A percentile compares a stretch with the other conserved stretches of the same genome.
Evolutionary conservation across 2,888 invertebrate species (phyloP).

Genomic region (Acanthosepion lycidas): DNA sequence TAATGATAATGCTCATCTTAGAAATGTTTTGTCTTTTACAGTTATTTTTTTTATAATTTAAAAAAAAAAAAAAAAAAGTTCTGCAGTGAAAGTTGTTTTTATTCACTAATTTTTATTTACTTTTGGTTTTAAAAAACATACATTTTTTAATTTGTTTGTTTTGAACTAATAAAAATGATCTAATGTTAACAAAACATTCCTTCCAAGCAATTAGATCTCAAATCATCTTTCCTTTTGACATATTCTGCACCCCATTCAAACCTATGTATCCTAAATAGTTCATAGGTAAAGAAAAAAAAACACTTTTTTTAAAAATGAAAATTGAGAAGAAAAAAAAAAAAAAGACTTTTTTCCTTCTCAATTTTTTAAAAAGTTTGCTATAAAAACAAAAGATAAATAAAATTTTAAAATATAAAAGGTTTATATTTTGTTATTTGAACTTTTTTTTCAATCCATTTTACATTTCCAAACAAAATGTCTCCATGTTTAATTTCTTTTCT

Average conservation of each 20-base stretch:
- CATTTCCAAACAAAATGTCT: not conserved
- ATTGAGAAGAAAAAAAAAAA: too few species aligned
- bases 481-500: not conserved
- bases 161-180: too few species aligned
- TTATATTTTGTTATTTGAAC: not conserved
- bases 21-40: too few species aligned
- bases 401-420: not conserved
- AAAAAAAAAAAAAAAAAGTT: too few species aligned
- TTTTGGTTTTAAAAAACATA: not conserved
- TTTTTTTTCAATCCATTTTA: not conserved
- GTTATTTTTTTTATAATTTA: too few species aligned
- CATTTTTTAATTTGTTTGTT: not conserved
- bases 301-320: too few species aligned
- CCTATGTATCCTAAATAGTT: not conserved
- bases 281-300: not conserved
- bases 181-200: not conserved
- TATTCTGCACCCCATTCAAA: not conserved
- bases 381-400: not conserved
- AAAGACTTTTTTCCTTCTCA: too few species aligned
- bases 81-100: too few species aligned
- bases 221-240: not conserved
- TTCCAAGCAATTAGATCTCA: not conserved
- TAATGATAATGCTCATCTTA: too few species aligned
- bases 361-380: not conserved
- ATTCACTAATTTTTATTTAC: not conserved